Percentiles rank a stretch among this genome's conserved stretches.
Evolutionary conservation across 2,888 invertebrate genomes (phyloP).

Genomic region (Scaeva pyrastri): DNA sequence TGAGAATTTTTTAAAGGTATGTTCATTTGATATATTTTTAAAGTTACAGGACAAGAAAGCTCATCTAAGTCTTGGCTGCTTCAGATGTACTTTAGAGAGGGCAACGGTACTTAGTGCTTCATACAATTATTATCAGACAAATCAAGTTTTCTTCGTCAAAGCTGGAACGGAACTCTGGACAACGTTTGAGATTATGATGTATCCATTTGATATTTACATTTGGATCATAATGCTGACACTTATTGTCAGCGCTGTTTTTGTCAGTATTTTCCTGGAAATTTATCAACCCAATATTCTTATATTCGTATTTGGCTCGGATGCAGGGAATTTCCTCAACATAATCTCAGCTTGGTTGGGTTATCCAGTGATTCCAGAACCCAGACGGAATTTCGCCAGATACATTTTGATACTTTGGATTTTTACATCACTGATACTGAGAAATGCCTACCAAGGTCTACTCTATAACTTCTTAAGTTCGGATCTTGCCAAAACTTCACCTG

Average conservation of each 20-base stretch:
- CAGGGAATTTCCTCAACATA: constrained; percentile 23
- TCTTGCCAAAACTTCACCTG: constrained; percentile 65
- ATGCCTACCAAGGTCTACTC: constrained; percentile 75
- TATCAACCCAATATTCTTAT: constrained; percentile 12
- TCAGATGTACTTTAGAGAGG: constrained; percentile 75
- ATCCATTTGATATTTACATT: constrained; percentile 76
- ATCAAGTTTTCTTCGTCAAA: constrained; percentile 74
- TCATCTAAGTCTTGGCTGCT: constrained; percentile 78
- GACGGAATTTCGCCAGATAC: constrained; percentile 75
- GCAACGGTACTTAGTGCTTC: constrained; percentile 76
- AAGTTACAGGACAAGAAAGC: constrained; percentile 75
- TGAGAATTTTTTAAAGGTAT: no score
- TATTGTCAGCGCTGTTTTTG: constrained; percentile 21
- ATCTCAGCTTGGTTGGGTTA: constrained; percentile 64
- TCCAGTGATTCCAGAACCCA: constrained; percentile 48
- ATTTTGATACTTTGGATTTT: constrained; percentile 72
- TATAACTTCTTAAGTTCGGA: constrained; percentile 75
- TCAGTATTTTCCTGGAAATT: constrained; percentile 16
- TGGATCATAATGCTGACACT: constrained; percentile 71
- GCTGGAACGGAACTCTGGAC: constrained; percentile 67
- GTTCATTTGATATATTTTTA: neutral
- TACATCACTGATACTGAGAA: constrained; percentile 71
- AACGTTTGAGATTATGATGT: constrained; percentile 76
- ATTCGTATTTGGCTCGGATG: constrained; percentile 46
- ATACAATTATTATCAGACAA: constrained; percentile 77